A percentile compares a stretch with the other conserved stretches of the same genome.
Conservation (phyloP, 2,888 invertebrate genomes). For the Brachynemurus nebulosus region DNA sequence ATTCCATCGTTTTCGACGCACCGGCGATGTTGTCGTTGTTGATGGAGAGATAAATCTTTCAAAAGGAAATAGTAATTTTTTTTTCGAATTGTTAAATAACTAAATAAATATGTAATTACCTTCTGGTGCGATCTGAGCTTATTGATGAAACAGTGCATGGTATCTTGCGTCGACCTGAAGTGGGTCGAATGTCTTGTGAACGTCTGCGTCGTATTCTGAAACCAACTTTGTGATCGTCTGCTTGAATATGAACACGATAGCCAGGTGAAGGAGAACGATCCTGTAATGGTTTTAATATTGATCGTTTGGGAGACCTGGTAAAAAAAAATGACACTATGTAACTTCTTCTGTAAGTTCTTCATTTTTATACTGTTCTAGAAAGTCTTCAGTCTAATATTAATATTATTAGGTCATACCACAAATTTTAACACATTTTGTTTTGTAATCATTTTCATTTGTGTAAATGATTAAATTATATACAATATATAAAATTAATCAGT, state of each 20-base stretch:
- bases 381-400: too few relatives aligned
- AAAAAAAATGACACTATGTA: not conserved
- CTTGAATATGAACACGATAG: slow-evolving; percentile 29
- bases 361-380: not conserved
- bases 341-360: not conserved
- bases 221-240: slow-evolving; percentile 23
- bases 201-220: slow-evolving; percentile 11
- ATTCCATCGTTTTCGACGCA: slow-evolving; percentile 10
- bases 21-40: slow-evolving; percentile 5
- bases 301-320: slow-evolving; percentile 3
- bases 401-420: too few relatives aligned
- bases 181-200: slow-evolving; percentile 6
- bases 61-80: not conserved
- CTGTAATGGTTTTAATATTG: slow-evolving; percentile 9
- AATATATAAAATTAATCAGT: too few relatives aligned
- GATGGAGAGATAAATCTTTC: slow-evolving; percentile 1
- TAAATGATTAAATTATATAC: too few relatives aligned
- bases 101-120: not conserved
- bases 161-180: slow-evolving; percentile 7
- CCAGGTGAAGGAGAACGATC: slow-evolving; percentile 29
- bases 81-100: not conserved
- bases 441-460: not conserved
- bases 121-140: slow-evolving; percentile 8
- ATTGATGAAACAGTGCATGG: slow-evolving; percentile 8
- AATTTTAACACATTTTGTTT: too few relatives aligned